Percentiles rank a stretch among this genome's conserved stretches.
Evolutionary conservation across 1,140 invertebrate genomes (phyloP).

Genomic region (Drosophila persimilis): DNA sequence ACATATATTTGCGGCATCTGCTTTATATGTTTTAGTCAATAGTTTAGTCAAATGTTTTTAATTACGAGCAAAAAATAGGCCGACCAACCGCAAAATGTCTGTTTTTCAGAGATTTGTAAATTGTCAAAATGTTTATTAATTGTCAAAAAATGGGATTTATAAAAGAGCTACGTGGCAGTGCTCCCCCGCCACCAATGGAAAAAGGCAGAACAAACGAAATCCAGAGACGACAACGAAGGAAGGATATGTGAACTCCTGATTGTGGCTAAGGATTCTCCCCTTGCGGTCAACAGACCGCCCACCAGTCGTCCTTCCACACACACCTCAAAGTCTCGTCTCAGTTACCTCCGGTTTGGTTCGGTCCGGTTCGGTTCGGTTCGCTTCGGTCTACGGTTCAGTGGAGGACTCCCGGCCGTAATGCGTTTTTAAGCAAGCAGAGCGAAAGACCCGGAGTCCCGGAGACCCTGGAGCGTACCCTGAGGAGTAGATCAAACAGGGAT

Average conservation of each 20-base stretch:
- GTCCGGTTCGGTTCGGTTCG: constrained; percentile 4
- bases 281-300: constrained; percentile 49
- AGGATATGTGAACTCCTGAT: constrained; percentile 42
- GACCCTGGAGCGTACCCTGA: neutral
- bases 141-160: constrained; percentile 53
- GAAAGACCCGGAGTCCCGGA: neutral
- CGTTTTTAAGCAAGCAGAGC: constrained; percentile 66
- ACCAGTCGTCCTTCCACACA: too few relatives aligned
- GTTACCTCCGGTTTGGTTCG: constrained; percentile 24
- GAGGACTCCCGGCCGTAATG: constrained; percentile 39
- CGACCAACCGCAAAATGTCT: too few relatives aligned
- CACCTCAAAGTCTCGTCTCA: neutral
- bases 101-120: too few relatives aligned
- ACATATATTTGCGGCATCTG: too few relatives aligned
- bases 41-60: too few relatives aligned
- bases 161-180: neutral
- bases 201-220: constrained; percentile 2
- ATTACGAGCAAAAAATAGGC: too few relatives aligned
- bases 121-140: constrained; percentile 55
- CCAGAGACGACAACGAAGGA: neutral
- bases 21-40: too few relatives aligned
- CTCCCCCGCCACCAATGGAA: too few relatives aligned
- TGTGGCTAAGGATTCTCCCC: constrained; percentile 61
- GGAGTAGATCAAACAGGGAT: constrained; percentile 62
- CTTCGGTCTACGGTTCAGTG: neutral